These are phyloP conservation scores for Oncopodura yosiiana DNA, from an alignment of 1,140 invertebrate species.

Conservation along the genomic window DNA sequence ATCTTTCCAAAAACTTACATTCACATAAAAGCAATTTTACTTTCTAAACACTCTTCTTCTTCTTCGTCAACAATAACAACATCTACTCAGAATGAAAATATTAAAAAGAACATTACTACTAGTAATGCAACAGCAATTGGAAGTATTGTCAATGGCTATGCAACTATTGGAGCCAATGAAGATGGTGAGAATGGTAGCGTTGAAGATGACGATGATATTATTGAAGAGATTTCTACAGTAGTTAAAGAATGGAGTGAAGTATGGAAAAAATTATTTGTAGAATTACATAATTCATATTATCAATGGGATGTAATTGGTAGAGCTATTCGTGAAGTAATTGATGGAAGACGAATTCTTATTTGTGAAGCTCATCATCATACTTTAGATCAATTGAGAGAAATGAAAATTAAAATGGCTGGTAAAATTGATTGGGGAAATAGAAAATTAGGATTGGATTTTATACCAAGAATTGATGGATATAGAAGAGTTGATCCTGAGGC, in stretches of 20 bases:
- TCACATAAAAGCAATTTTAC: background rate
- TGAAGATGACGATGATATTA: background rate
- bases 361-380: conserved; percentile 79
- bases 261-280: conserved; percentile 83
- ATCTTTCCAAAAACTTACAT: conserved; percentile 14
- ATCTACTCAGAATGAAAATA: background rate
- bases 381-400: conserved; percentile 72
- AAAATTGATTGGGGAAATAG: conserved; percentile 94
- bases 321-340: conserved; percentile 79
- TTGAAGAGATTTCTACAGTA: conserved; percentile 43
- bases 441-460: conserved; percentile 80
- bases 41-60: background rate
- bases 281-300: conserved; percentile 34
- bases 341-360: conserved; percentile 69
- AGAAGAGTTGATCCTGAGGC: conserved; percentile 41
- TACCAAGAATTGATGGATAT: conserved; percentile 74
- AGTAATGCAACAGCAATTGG: too few relatives aligned
- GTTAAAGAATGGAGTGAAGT: conserved; percentile 84
- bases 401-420: conserved; percentile 73
- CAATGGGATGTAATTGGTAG: conserved; percentile 49
- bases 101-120: background rate
- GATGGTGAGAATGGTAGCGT: background rate
- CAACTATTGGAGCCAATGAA: background rate
- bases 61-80: background rate
- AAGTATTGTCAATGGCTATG: background rate